Evolutionary conservation across 2,888 invertebrate species (phyloP).

Genomic region (Camptogramma bilineatum): DNA sequence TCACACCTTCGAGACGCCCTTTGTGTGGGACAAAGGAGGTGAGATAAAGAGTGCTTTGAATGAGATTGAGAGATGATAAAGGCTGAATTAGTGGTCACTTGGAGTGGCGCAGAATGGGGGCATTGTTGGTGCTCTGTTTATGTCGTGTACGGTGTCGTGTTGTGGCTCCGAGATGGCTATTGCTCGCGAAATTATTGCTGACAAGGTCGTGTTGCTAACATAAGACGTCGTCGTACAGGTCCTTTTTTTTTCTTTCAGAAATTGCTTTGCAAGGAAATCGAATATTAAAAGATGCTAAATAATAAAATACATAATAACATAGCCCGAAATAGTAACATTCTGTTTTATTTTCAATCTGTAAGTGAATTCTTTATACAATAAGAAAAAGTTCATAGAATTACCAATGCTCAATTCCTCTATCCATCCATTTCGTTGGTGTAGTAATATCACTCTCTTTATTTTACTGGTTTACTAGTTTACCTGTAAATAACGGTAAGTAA

Average conservation of each 20-base stretch:
- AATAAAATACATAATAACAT: too few species aligned
- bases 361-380: too few species aligned
- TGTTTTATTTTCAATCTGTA: too few species aligned
- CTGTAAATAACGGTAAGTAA: too few species aligned
- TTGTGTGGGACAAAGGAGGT: constrained; percentile 56
- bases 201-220: constrained; percentile 11
- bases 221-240: background rate
- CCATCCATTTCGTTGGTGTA: too few species aligned
- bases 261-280: background rate
- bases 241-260: background rate
- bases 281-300: too few species aligned
- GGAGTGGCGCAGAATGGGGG: constrained; percentile 28
- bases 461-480: too few species aligned
- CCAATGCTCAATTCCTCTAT: too few species aligned
- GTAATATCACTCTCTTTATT: too few species aligned
- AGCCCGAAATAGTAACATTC: too few species aligned
- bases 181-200: constrained; percentile 9
- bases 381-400: too few species aligned
- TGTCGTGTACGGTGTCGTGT: constrained; percentile 25
- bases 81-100: constrained; percentile 42
- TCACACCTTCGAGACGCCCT: constrained; percentile 62
- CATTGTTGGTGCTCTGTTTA: constrained; percentile 29
- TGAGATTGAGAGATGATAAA: constrained; percentile 49
- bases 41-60: constrained; percentile 53
- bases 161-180: constrained; percentile 9